phyloP scores from a whole-genome alignment of 2,113 vertebrate species.

The Caranx melampygus region DNA sequence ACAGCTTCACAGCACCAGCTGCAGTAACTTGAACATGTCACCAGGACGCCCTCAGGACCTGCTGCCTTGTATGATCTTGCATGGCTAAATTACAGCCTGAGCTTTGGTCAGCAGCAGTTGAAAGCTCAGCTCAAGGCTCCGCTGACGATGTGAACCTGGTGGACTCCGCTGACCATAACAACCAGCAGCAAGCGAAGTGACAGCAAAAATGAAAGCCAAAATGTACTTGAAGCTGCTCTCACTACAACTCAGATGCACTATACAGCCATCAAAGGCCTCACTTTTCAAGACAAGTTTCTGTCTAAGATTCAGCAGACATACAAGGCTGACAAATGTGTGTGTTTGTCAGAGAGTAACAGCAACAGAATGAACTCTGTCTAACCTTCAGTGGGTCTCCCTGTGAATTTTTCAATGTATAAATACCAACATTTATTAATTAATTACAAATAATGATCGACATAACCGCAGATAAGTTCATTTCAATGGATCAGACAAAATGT shows the following conservation, averaged over 20 bases:
- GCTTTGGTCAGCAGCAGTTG: conserved; percentile 56
- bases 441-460: conserved; percentile 4
- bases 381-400: background rate
- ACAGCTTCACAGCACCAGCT: conserved; percentile 40
- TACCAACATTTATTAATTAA: background rate
- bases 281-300: conserved; percentile 31
- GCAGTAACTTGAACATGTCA: conserved; percentile 50
- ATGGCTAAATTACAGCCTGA: conserved; percentile 45
- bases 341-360: background rate
- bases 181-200: conserved; percentile 39
- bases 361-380: background rate
- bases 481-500: background rate
- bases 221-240: conserved; percentile 37
- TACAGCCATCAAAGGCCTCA: conserved; percentile 35
- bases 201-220: conserved; percentile 47
- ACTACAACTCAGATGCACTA: conserved; percentile 41
- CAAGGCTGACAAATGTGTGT: conserved; percentile 20
- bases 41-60: conserved; percentile 15
- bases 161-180: conserved; percentile 38
- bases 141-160: conserved; percentile 38
- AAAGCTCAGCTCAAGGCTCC: conserved; percentile 53
- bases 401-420: background rate
- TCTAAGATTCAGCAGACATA: conserved; percentile 33
- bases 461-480: background rate
- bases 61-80: conserved; percentile 37